A percentile compares a stretch with the other conserved stretches of the same genome.
phyloP scores from a whole-genome alignment of 1,140 invertebrate genomes.

The Homalodisca vitripennis region DNA sequence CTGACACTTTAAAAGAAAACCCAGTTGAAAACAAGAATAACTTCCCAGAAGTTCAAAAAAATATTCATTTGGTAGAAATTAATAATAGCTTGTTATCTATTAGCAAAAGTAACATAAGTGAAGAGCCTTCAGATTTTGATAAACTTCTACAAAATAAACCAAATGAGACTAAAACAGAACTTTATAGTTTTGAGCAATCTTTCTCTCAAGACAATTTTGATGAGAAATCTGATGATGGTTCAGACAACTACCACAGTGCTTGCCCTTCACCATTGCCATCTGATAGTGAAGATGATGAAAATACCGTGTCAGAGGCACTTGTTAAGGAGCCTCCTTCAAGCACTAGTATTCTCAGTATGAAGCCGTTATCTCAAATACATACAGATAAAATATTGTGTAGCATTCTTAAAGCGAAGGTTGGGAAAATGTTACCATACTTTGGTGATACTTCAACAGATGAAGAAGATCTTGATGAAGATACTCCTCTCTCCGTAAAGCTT shows the following conservation, averaged over 20 bases:
- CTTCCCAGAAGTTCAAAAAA: too few relatives aligned
- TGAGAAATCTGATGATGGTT: conserved; percentile 6
- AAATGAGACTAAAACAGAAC: too few relatives aligned
- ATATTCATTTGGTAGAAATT: too few relatives aligned
- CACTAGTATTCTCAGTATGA: too few relatives aligned
- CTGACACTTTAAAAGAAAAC: too few relatives aligned
- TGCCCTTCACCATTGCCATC: background rate
- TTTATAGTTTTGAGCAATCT: too few relatives aligned
- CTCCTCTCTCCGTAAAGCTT: conserved; percentile 2
- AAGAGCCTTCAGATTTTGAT: conserved; percentile 5
- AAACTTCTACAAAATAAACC: conserved; percentile 11
- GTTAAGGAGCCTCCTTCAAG: too few relatives aligned
- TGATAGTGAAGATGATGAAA: conserved; percentile 17
- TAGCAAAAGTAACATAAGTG: background rate
- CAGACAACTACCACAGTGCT: background rate
- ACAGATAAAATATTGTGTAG: conserved; percentile 13
- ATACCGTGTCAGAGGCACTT: too few relatives aligned
- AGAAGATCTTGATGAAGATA: conserved; percentile 1
- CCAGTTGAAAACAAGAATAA: too few relatives aligned
- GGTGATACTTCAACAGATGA: conserved; percentile 8
- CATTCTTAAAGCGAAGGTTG: background rate
- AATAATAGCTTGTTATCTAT: too few relatives aligned
- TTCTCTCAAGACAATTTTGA: too few relatives aligned
- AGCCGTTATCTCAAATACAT: too few relatives aligned
- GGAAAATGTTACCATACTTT: conserved; percentile 17